Base-by-base conservation (phyloP, 2,797 vertebrate species). In the Leptatherina wallacei region DNA sequence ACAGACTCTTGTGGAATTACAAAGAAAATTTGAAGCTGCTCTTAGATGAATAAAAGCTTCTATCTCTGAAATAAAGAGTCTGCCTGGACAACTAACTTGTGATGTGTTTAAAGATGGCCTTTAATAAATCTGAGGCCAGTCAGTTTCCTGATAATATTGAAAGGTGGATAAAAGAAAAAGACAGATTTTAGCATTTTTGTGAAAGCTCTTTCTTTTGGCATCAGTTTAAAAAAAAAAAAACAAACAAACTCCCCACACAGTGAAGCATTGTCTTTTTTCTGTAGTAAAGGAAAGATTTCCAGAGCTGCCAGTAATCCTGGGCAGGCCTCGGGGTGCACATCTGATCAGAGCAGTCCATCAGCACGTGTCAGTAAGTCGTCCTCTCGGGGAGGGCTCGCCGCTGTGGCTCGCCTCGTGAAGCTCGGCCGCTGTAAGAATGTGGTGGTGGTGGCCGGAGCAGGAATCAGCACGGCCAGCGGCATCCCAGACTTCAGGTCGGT, bases 391-490 rank as follows among this genome's bases (percentile, higher is more conserved):
- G 87, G 88, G n/a, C 83, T 96, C 1, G 81, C 84, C n/a, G 91
- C 95, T 0, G 92, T 95, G 47, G 91, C 24, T 13, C 94, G 91
- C 60, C 92, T 96, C 67, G 85, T 96, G 76, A 95, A 94, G 27
- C 81, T 94, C 0, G 91, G 88, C 14, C 91, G 90, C 78, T 94
- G 94, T 69, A 92, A 85, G 83, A 94, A 95, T 7, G 81, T 95
- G 24, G 91, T 95, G 67, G 95, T 96, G 78, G 93, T 95, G 80
- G 93, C 93, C 0, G 95, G 95, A 67, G 95, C 95, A 2, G 95
- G 95, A 58, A 95, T 96, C 85, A 96, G 95, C 91, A 96, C 95
- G 2, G 89, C 94, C 82, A 96, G 95, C 1, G 95, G 95, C 2
- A 96, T 96, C 72, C 95, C 95, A 8, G 95, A 95, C 85, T 96